Evolutionary conservation across 2,888 invertebrate genomes (phyloP), one percentile per base, ranked within the genome.

Genomic region (Proisotoma minuta): DNA sequence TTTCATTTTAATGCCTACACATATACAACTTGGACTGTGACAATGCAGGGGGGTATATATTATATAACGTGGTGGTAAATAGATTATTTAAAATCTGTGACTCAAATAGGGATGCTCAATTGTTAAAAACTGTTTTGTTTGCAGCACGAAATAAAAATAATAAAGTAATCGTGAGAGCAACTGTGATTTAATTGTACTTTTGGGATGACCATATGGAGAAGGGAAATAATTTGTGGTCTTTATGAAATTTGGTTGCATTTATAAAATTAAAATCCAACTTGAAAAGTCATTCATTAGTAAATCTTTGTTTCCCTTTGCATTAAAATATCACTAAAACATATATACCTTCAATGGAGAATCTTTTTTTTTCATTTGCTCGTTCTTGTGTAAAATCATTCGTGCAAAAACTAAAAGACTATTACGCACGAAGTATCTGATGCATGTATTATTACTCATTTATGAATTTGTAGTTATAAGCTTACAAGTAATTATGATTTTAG

Each of bases 301-400:
- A 65, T 63, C 63, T 68, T 68, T 68, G 68, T 65, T 68, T 68
- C 63, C 40, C 62, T 68, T 63, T 58, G 57, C 68, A 68, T 47
- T 52, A 68, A 65, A 68, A 64, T 65, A 65, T 59, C 59, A 62
- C 64, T 62, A 59, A 63, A 65, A 62, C 65, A 61, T 62, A n/a
- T n/a, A n/a, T n/a, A 58, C 43, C 60, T 65, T 61, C 59, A 60
- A 61, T 53, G 56, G 8, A 10, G 8, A 34, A 34, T 8, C 34
- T 15, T 63, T 60, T 63, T 63, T 63, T 66, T 66, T 66, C 59
- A 66, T 57, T 65, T 63, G 63, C 52, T 65, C 69, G 65, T 61
- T 63, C 65, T 57, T 57, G 61, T 60, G 59, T 65, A 61, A 68
- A 70, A 66, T 66, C 64, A 70, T 64, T 70, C 67, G 66, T 65